A percentile compares a stretch with the other conserved stretches of the same genome.
phyloP scores from a whole-genome alignment of 1,140 invertebrate species.

The Bathynomus jamesi region DNA sequence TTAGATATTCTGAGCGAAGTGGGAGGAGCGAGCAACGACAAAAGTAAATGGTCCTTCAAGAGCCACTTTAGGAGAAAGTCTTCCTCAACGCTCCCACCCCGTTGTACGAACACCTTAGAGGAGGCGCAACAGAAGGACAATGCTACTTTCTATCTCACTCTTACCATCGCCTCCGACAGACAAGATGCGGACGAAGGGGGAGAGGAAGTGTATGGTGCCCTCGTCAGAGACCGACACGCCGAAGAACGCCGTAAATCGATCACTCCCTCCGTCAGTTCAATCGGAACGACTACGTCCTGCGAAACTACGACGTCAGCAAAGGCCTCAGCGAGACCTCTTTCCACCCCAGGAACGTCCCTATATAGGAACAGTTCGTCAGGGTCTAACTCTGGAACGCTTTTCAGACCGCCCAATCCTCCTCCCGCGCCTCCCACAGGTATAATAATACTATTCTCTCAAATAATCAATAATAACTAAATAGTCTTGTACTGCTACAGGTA shows the following conservation, averaged over 20 bases:
- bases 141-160: slow-evolving; percentile 34
- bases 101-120: background rate
- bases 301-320: background rate
- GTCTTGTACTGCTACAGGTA: too few relatives aligned
- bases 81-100: slow-evolving; percentile 15
- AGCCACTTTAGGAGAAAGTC: slow-evolving; percentile 26
- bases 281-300: background rate
- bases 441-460: too few relatives aligned
- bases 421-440: slow-evolving; percentile 13
- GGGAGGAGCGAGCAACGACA: slow-evolving; percentile 30
- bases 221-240: too few relatives aligned
- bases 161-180: slow-evolving; percentile 30
- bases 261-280: background rate
- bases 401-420: slow-evolving; percentile 9
- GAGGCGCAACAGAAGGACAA: slow-evolving; percentile 20
- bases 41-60: slow-evolving; percentile 37
- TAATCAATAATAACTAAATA: too few relatives aligned
- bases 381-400: background rate
- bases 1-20: slow-evolving; percentile 31
- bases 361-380: background rate
- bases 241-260: background rate
- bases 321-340: background rate
- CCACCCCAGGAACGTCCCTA: background rate
- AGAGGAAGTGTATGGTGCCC: background rate
- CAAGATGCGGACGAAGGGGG: background rate